A percentile compares a stretch with the other conserved stretches of the same genome.
These are phyloP conservation scores for Toxotes chatareus DNA, from an alignment of 2,113 vertebrate species.

Conservation along the genomic window DNA sequence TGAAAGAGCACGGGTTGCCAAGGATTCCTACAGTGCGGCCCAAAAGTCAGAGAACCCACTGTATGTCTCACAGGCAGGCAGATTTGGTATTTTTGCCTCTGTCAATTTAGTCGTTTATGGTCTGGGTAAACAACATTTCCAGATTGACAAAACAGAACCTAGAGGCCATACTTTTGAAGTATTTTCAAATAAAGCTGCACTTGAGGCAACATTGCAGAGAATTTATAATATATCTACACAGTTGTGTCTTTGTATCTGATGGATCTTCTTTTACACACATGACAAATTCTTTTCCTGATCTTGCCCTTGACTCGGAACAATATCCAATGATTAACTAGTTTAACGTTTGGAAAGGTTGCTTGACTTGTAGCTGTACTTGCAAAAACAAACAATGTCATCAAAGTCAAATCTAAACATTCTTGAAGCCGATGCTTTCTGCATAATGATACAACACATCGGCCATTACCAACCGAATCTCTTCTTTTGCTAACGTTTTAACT, in stretches of 20 bases:
- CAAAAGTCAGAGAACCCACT: too few relatives aligned
- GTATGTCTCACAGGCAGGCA: constrained; percentile 6
- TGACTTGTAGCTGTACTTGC: background rate
- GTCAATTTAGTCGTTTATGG: constrained; percentile 23
- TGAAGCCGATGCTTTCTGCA: constrained; percentile 6
- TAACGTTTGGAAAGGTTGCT: constrained; percentile 14
- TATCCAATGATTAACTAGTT: constrained; percentile 11
- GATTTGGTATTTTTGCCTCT: constrained; percentile 36
- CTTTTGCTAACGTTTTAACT: constrained; percentile 42
- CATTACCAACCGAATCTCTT: constrained; percentile 34
- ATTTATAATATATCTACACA: constrained; percentile 2
- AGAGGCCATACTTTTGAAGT: constrained; percentile 31
- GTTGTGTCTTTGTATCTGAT: background rate
- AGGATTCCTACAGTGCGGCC: background rate
- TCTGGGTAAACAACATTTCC: constrained; percentile 35
- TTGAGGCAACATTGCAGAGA: constrained; percentile 9
- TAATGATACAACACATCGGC: constrained; percentile 24
- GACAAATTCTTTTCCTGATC: background rate
- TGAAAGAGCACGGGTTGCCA: constrained; percentile 14
- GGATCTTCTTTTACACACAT: background rate
- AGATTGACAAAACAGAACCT: constrained; percentile 31
- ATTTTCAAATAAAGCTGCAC: constrained; percentile 29
- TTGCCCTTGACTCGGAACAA: background rate
- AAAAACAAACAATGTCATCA: constrained; percentile 13
- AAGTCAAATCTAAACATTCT: constrained; percentile 7